Conservation (phyloP, 1,140 invertebrate genomes). For the Hydropsyche tenuis region DNA sequence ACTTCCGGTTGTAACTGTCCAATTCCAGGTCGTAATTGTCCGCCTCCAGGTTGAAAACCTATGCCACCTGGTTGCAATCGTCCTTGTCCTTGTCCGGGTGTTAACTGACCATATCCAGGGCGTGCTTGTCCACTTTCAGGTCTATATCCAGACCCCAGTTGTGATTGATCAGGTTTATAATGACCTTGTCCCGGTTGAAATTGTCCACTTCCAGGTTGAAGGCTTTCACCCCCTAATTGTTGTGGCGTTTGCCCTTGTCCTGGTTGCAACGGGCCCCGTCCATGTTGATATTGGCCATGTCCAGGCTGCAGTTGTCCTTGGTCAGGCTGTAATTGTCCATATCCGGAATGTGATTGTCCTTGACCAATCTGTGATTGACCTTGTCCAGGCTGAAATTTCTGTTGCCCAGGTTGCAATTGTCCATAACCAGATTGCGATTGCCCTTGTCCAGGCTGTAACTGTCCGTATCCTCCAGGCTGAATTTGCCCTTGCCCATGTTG, state of each 20-base stretch:
- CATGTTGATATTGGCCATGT: background rate
- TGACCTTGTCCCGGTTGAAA: background rate
- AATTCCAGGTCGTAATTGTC: background rate
- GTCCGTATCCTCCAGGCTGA: conserved; percentile 1
- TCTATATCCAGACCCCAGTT: background rate
- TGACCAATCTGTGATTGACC: background rate
- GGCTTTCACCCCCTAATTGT: no score
- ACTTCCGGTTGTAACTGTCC: background rate
- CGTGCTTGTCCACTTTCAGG: conserved; percentile 21
- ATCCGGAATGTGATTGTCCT: background rate
- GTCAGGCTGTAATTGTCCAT: background rate
- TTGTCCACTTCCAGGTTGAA: background rate
- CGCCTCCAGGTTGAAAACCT: background rate
- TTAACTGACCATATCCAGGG: conserved; percentile 16
- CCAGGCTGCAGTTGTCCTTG: background rate
- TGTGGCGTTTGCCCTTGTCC: background rate
- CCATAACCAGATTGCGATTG: background rate
- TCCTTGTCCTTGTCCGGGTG: conserved; percentile 21
- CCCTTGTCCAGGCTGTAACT: conserved; percentile 10
- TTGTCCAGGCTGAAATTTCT: background rate
- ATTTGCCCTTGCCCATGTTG: conserved; percentile 3
- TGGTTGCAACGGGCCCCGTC: background rate
- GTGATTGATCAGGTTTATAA: conserved; percentile 10
- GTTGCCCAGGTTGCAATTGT: background rate
- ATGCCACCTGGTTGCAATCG: background rate